A percentile compares a stretch with the other conserved stretches of the same genome.
Conservation (phyloP, 1,140 invertebrate genomes). For the Sweltsa coloradensis region DNA sequence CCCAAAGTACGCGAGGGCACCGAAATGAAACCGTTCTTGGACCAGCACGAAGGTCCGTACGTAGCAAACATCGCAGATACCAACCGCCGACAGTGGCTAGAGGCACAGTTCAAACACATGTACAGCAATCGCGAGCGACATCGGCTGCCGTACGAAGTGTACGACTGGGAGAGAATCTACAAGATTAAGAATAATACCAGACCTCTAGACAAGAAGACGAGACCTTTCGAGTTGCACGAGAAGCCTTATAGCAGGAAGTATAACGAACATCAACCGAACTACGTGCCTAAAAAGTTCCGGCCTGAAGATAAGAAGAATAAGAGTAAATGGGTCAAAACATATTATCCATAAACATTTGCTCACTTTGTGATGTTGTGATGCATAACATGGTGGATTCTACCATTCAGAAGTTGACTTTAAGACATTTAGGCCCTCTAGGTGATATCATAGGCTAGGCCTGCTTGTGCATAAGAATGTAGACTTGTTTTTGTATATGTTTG, state of each 20-base stretch:
- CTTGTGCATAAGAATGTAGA: too few species aligned
- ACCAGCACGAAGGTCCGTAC: slow-evolving; percentile 37
- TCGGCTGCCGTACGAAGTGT: slow-evolving; percentile 46
- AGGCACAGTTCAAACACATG: slow-evolving; percentile 51
- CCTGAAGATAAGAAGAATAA: background rate
- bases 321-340: too few species aligned
- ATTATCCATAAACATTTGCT: too few species aligned
- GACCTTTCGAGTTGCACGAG: slow-evolving; percentile 48
- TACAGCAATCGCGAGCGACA: slow-evolving; percentile 47
- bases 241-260: slow-evolving; percentile 44
- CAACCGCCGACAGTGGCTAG: slow-evolving; percentile 52
- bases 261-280: slow-evolving; percentile 47
- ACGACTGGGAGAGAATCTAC: slow-evolving; percentile 66
- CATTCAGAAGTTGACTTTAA: too few species aligned
- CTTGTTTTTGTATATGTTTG: too few species aligned
- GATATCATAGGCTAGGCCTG: too few species aligned
- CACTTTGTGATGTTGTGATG: too few species aligned
- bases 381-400: too few species aligned
- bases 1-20: slow-evolving; percentile 44
- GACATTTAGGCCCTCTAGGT: too few species aligned
- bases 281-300: slow-evolving; percentile 43
- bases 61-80: slow-evolving; percentile 52
- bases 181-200: slow-evolving; percentile 52
- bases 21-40: slow-evolving; percentile 63
- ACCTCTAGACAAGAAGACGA: slow-evolving; percentile 46